Evolutionary conservation across 2,888 invertebrate species (phyloP).

Genomic region (Drosophila parthenogenetica): DNA sequence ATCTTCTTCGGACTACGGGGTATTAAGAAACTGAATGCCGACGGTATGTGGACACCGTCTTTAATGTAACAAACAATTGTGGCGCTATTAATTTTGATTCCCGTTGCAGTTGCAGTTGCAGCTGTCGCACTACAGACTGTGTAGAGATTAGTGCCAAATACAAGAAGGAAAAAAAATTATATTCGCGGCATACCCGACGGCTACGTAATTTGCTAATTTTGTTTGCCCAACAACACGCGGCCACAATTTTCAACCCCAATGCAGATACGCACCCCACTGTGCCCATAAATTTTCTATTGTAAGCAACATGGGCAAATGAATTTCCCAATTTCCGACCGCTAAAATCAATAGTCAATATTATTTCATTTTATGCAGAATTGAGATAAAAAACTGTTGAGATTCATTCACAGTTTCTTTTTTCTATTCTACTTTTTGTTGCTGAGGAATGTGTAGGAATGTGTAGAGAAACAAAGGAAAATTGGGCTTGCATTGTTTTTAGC

Average conservation of each 20-base stretch:
- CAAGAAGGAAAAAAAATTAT: constrained; percentile 6
- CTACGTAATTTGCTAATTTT: constrained; percentile 65
- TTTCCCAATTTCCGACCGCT: constrained; percentile 27
- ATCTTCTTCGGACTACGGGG: not conserved
- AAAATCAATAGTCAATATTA: constrained; percentile 27
- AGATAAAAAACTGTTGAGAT: constrained; percentile 1
- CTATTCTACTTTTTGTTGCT: not conserved
- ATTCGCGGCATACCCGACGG: constrained; percentile 50
- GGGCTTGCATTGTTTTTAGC: constrained; percentile 16
- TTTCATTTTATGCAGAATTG: constrained; percentile 18
- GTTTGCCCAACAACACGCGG: constrained; percentile 34
- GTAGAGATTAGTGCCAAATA: constrained; percentile 42
- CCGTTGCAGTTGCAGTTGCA: constrained; percentile 47
- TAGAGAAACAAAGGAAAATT: not conserved
- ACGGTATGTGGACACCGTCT: constrained; percentile 4
- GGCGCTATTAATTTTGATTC: constrained; percentile 49
- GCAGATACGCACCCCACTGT: constrained; percentile 33
- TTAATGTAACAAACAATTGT: constrained; percentile 54
- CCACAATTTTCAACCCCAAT: constrained; percentile 22
- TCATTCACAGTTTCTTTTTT: not conserved
- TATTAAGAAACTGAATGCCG: constrained; percentile 10
- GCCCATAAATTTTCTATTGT: constrained; percentile 61
- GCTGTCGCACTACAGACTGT: constrained; percentile 61
- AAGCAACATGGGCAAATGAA: constrained; percentile 27
- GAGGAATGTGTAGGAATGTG: not conserved